Evolutionary conservation across 2,113 vertebrate genomes (phyloP).

Genomic region (Marmota monax): DNA sequence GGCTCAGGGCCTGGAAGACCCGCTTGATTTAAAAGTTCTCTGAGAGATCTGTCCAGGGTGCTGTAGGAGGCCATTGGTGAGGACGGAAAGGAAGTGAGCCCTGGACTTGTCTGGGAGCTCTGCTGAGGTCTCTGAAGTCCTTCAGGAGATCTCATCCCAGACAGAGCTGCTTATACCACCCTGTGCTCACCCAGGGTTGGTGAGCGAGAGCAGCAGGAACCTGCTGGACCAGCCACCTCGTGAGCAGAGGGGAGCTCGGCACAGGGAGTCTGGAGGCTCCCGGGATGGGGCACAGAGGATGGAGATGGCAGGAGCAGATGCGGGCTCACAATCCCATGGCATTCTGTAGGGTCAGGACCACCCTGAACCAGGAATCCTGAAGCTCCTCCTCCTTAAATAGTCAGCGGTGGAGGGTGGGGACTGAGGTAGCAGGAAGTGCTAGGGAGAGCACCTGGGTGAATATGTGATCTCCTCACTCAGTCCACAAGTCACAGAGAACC

Average conservation of each 20-base stretch:
- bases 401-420: too few relatives aligned
- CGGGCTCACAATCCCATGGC: background rate
- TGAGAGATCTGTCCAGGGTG: fast-evolving
- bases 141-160: background rate
- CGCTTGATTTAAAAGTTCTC: background rate
- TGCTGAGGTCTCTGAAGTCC: background rate
- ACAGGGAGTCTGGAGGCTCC: background rate
- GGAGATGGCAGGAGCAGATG: fast-evolving
- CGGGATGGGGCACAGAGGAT: background rate
- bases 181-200: background rate
- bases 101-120: background rate
- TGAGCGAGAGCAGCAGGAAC: background rate
- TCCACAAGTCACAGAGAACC: background rate
- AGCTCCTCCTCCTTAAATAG: background rate
- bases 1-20: background rate
- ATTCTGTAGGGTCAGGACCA: background rate
- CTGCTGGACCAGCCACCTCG: background rate
- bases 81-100: background rate
- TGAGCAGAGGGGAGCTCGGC: background rate
- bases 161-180: background rate
- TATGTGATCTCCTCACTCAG: background rate
- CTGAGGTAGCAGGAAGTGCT: background rate
- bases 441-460: background rate
- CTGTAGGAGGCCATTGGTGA: background rate
- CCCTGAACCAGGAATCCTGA: background rate